These are phyloP conservation scores for Orcinus orca DNA, from an alignment of 2,113 vertebrate species.

Conservation along the genomic window DNA sequence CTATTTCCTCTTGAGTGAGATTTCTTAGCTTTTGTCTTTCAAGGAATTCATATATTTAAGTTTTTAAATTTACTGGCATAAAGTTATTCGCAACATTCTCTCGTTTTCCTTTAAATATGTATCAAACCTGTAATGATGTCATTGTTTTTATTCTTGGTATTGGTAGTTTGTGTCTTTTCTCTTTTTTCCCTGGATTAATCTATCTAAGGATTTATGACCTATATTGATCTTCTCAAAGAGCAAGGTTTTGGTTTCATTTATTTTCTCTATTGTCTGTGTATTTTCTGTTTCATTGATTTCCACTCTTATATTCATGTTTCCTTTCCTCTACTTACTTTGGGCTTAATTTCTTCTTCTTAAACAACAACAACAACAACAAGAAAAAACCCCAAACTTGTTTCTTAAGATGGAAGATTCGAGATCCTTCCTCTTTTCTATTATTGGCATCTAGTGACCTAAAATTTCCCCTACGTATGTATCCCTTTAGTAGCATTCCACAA, in stretches of 20 bases:
- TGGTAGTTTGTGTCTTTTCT: neutral
- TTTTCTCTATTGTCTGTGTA: neutral
- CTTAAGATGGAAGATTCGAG: neutral
- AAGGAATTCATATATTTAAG: too few species aligned
- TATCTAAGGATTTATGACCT: neutral
- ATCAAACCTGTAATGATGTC: too few species aligned
- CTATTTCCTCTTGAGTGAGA: neutral
- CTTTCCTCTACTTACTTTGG: neutral
- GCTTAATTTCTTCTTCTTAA: neutral
- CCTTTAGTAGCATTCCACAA: neutral
- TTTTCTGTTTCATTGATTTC: neutral
- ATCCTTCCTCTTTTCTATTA: neutral
- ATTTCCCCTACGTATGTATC: fast-evolving
- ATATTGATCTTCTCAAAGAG: neutral
- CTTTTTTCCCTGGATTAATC: neutral
- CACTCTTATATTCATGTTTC: neutral
- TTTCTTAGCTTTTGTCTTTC: too few species aligned
- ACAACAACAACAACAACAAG: neutral
- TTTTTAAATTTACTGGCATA: too few species aligned
- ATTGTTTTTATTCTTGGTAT: neutral
- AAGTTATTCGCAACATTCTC: too few species aligned
- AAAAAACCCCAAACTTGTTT: neutral
- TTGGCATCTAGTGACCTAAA: neutral
- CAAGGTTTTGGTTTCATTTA: neutral
- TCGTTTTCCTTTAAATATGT: too few species aligned